These are phyloP conservation scores for Heliconius nattereri DNA, from an alignment of 1,140 invertebrate genomes.

Conservation along the genomic window DNA sequence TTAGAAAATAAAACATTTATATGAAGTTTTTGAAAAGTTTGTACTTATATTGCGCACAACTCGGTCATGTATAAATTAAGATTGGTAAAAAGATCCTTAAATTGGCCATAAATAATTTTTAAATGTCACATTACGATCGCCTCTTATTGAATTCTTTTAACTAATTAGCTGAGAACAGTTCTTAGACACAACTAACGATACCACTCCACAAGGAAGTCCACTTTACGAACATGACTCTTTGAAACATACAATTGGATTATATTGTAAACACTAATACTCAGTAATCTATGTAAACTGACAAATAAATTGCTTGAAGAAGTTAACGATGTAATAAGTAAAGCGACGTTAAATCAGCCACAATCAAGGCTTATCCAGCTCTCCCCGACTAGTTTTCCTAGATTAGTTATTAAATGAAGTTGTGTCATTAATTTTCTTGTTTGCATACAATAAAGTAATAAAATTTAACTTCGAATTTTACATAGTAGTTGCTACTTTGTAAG, in stretches of 20 bases:
- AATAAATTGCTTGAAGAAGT: constrained; percentile 22
- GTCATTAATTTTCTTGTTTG: constrained; percentile 45
- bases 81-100: background rate
- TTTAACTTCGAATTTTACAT: background rate
- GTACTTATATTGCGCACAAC: background rate
- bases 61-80: background rate
- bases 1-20: background rate
- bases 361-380: constrained; percentile 28
- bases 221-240: constrained; percentile 1
- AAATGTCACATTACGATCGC: background rate
- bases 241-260: background rate
- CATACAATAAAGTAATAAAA: constrained; percentile 44
- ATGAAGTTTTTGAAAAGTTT: background rate
- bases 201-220: background rate
- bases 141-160: background rate
- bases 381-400: constrained; percentile 29
- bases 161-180: background rate
- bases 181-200: background rate
- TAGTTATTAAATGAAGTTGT: constrained; percentile 49
- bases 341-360: constrained; percentile 28
- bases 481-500: background rate
- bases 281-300: constrained; percentile 18
- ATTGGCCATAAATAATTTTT: too few species aligned
- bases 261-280: constrained; percentile 8
- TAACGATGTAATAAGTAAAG: constrained; percentile 21